Evolutionary conservation across 2,797 vertebrate species (phyloP).

Genomic region (Falco biarmicus): DNA sequence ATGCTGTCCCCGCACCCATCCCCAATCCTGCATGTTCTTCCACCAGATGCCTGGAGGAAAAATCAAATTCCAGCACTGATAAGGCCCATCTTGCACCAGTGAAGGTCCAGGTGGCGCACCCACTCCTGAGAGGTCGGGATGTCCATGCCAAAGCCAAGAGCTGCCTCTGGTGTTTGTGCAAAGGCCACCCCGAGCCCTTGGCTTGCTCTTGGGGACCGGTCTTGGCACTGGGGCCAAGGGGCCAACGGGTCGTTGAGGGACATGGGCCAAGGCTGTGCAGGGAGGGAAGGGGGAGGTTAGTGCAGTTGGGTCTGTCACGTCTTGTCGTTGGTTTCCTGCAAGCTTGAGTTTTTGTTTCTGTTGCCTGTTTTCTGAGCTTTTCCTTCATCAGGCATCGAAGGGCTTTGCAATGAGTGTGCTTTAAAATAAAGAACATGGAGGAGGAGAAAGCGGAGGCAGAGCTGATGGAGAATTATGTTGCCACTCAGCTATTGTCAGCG

Average conservation of each 20-base stretch:
- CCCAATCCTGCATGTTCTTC: neutral
- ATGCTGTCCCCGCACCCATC: neutral
- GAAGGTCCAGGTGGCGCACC: neutral
- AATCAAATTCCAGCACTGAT: neutral
- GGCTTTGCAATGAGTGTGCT: neutral
- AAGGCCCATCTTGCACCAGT: neutral
- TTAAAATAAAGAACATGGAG: neutral
- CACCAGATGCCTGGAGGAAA: neutral
- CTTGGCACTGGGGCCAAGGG: neutral
- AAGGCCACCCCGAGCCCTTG: accelerated
- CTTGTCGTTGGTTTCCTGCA: neutral
- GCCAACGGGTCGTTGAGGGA: neutral
- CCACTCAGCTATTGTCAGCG: neutral
- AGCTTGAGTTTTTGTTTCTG: neutral
- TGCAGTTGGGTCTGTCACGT: neutral
- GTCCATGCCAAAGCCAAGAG: neutral
- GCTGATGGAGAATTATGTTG: neutral
- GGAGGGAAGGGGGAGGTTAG: neutral
- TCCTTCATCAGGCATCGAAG: neutral
- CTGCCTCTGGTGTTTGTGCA: neutral
- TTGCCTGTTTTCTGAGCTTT: neutral
- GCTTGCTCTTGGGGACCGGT: accelerated
- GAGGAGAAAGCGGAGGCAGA: constrained; percentile 39
- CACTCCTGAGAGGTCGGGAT: neutral
- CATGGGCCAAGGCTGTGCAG: neutral